These are phyloP conservation scores for Chamaea fasciata DNA, from an alignment of 2,113 vertebrate genomes.

Conservation along the genomic window DNA sequence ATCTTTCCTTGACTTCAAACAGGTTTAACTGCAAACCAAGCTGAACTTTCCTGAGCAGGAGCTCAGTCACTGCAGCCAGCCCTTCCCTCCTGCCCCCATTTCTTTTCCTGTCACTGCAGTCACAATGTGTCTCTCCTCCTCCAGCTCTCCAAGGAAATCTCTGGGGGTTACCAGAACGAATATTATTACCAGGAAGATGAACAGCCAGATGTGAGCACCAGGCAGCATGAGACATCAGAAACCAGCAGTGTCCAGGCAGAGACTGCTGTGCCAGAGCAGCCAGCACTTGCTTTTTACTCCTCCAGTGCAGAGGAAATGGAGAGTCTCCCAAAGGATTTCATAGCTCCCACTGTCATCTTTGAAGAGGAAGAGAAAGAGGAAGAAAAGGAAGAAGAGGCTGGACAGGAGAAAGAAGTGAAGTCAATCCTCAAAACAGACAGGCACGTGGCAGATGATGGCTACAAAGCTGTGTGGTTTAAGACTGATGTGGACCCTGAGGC, in stretches of 20 bases:
- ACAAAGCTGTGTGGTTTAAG: slow-evolving; percentile 63
- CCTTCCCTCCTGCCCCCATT: fast-evolving
- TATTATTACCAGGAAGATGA: background rate
- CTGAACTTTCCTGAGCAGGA: background rate
- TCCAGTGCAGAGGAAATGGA: background rate
- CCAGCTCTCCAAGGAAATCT: background rate
- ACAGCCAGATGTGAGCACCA: background rate
- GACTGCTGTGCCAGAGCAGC: background rate
- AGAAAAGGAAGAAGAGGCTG: background rate
- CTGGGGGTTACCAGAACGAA: background rate
- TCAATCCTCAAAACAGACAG: slow-evolving; percentile 57
- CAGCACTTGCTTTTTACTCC: background rate
- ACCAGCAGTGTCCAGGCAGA: background rate
- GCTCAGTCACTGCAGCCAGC: background rate
- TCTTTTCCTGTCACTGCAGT: background rate
- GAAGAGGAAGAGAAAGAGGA: background rate
- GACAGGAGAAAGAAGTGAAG: slow-evolving; percentile 42
- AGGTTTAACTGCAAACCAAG: background rate
- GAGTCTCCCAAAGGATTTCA: background rate
- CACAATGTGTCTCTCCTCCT: background rate
- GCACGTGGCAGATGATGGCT: background rate
- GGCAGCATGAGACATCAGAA: background rate
- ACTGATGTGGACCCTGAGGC: slow-evolving; percentile 37
- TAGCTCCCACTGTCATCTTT: background rate
- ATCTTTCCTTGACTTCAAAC: background rate